Base-by-base conservation (phyloP, 2,888 invertebrate species). In the Eumacrocentrus americanus region DNA sequence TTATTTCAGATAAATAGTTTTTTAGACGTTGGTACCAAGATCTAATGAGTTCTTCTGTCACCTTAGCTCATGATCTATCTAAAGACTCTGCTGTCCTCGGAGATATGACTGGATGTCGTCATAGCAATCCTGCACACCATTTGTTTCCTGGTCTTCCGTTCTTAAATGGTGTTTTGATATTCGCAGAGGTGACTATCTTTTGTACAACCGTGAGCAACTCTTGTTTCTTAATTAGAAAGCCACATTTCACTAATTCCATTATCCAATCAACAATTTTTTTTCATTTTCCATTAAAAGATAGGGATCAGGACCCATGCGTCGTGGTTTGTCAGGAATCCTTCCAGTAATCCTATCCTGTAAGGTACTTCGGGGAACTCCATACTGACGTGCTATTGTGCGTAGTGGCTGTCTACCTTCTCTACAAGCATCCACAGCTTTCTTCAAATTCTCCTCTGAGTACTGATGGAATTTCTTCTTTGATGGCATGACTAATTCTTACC, bases 21-120 rank as follows among this genome's bases (percentile, higher is more conserved):
- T 71, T 52, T n/a, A 76, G 51, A 40, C 71, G 65, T 62, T 34
- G 44, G 67, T 75, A 76, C 77, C 75, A 78, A 22, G 57, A 35
- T 60, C 70, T 66, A 22, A 77, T 74, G 7, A 57, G 59, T 63
- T 74, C 62, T 69, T 76, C 68, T 48, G 70, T 72, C 11, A 74
- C 67, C 47, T 64, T 47, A 6, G 71, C 72, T 64, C 72, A 63
- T 16, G 72, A 70, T 68, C 72, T 75, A 34, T 60, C 61, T 11
- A 69, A 69, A 63, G 56, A 58, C 64, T 76, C 74, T 6, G 74
- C 67, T 66, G 57, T 57, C 20, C 35, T 34, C 29, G 9, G 9
- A n/a, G 38, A 48, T 22, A 73, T 60, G 57, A 70, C 67, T 16
- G 67, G 69, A 66, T 75, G 67, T 51, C 74, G 60, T 40, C 63